phyloP scores from a whole-genome alignment of 2,888 invertebrate species.

The Phymatocera aterrima region DNA sequence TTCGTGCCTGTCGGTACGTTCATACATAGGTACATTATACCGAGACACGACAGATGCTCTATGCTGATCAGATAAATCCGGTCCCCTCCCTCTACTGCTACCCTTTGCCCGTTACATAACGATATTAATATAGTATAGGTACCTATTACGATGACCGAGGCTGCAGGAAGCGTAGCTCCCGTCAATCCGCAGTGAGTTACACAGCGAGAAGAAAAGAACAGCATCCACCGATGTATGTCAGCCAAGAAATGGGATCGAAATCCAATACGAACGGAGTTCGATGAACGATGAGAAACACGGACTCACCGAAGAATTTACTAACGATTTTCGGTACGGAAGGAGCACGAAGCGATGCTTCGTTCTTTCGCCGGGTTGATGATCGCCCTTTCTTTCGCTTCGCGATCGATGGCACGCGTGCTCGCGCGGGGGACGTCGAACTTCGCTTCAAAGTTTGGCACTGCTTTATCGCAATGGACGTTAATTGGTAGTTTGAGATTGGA shows the following conservation, averaged over 20 bases:
- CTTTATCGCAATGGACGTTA: background rate
- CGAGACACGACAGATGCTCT: conserved; percentile 16
- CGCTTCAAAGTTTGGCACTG: background rate
- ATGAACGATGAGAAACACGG: no score
- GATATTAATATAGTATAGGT: background rate
- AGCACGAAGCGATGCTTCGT: no score
- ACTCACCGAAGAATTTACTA: no score
- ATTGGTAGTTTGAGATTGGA: background rate
- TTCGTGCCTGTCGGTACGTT: background rate
- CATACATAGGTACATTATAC: no score
- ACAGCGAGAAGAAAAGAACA: background rate
- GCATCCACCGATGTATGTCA: no score
- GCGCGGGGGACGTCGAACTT: background rate
- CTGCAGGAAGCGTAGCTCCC: background rate
- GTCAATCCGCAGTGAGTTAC: background rate
- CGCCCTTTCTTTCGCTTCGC: background rate
- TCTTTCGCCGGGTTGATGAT: background rate
- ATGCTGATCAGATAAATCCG: conserved; percentile 6
- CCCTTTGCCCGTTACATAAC: conserved; percentile 7
- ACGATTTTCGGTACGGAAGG: no score
- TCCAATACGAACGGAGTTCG: no score
- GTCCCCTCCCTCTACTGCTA: background rate
- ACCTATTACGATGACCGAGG: background rate
- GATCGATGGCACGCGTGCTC: background rate
- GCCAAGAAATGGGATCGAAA: no score